A percentile compares a stretch with the other conserved stretches of the same genome.
These are phyloP conservation scores for Meles meles DNA, from an alignment of 2,113 vertebrate species.

Conservation along the genomic window DNA sequence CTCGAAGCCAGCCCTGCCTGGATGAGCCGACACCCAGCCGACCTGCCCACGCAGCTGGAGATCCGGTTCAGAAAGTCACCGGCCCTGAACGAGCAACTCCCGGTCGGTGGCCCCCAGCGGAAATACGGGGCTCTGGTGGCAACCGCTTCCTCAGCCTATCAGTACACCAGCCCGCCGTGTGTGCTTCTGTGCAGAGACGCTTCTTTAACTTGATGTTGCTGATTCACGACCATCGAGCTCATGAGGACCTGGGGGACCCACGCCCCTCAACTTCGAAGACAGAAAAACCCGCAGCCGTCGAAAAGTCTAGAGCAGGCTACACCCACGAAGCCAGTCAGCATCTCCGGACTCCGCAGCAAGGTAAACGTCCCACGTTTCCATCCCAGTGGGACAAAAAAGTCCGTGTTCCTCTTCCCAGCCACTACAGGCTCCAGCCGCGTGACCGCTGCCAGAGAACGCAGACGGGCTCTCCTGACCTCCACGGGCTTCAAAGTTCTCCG, in stretches of 20 bases:
- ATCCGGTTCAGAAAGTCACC: background rate
- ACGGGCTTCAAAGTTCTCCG: background rate
- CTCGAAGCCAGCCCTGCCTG: background rate
- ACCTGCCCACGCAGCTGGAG: background rate
- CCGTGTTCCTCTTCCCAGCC: accelerated
- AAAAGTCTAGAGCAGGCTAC: background rate
- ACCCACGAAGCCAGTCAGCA: too few relatives aligned
- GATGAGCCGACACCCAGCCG: background rate
- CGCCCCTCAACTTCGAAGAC: background rate
- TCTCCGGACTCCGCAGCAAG: background rate
- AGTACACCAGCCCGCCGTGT: background rate
- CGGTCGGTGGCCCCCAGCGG: accelerated
- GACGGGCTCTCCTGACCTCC: background rate
- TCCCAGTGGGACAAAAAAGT: background rate
- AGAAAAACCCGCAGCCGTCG: background rate
- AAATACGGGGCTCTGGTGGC: background rate
- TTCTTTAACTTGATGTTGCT: too few relatives aligned
- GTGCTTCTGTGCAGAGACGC: background rate
- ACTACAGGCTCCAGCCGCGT: accelerated
- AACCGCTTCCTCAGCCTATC: background rate
- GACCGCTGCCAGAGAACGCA: background rate
- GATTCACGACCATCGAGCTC: accelerated
- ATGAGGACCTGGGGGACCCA: background rate
- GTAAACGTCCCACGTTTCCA: accelerated
- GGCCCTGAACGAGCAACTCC: background rate